These are phyloP conservation scores for Cerastis leucographa DNA, from an alignment of 2,888 invertebrate genomes.

Conservation along the genomic window DNA sequence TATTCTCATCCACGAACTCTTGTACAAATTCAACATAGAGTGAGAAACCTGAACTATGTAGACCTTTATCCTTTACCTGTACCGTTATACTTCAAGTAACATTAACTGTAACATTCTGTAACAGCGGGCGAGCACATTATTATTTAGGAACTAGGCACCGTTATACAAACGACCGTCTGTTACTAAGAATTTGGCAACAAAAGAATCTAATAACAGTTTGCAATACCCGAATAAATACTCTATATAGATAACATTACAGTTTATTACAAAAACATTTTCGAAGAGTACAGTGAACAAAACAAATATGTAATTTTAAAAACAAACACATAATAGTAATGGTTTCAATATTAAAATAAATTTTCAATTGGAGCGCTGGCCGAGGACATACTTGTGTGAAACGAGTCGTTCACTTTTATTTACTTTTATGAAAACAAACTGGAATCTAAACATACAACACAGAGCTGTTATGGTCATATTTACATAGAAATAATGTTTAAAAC, in stretches of 20 bases:
- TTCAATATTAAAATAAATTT: conserved; percentile 37
- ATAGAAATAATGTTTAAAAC: conserved; percentile 34
- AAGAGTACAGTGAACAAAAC: neutral
- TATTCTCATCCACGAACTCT: neutral
- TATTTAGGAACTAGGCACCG: neutral
- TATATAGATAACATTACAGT: neutral
- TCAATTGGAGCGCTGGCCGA: conserved; percentile 16
- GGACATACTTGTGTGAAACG: conserved; percentile 12
- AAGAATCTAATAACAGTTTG: conserved; percentile 6
- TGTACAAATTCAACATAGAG: neutral
- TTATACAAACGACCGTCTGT: neutral
- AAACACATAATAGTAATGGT: conserved; percentile 4
- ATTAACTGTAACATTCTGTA: neutral
- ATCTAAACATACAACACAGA: conserved; percentile 33
- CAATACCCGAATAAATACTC: neutral
- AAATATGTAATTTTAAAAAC: conserved; percentile 1
- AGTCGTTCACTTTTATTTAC: conserved; percentile 44
- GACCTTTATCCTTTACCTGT: neutral
- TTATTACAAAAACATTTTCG: neutral
- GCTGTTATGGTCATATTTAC: conserved; percentile 52
- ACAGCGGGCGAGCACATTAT: neutral
- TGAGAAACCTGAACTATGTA: neutral
- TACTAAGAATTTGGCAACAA: neutral
- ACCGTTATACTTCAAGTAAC: neutral
- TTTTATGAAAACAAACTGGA: conserved; percentile 46